Evolutionary conservation across 2,797 vertebrate species (phyloP).

Genomic region (Steatocranus sp.): DNA sequence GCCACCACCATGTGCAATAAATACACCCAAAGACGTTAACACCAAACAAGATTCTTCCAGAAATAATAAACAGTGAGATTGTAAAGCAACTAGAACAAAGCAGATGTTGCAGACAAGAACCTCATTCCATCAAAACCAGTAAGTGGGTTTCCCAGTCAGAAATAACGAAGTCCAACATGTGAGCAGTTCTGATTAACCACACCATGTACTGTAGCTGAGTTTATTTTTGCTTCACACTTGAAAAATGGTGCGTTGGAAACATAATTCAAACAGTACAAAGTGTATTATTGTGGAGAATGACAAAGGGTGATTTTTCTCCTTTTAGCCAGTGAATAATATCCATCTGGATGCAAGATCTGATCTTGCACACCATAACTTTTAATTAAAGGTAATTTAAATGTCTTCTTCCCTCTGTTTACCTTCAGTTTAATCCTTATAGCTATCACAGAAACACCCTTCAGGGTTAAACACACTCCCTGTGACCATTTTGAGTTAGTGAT

Average conservation of each 20-base stretch:
- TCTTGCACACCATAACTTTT: constrained; percentile 55
- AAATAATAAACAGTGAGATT: constrained; percentile 73
- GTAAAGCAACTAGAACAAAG: constrained; percentile 63
- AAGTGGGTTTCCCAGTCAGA: constrained; percentile 66
- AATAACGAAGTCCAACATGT: constrained; percentile 62
- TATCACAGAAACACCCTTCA: constrained; percentile 50
- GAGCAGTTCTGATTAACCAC: constrained; percentile 62
- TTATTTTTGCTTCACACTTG: constrained; percentile 65
- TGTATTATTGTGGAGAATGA: constrained; percentile 63
- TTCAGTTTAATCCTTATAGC: constrained; percentile 55
- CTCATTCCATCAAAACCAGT: constrained; percentile 87
- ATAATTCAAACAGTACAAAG: constrained; percentile 68
- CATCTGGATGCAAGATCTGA: constrained; percentile 48
- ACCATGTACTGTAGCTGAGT: constrained; percentile 36
- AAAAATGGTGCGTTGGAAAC: constrained; percentile 51
- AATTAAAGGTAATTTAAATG: constrained; percentile 58
- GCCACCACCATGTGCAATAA: constrained; percentile 74
- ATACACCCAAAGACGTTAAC: constrained; percentile 77
- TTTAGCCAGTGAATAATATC: constrained; percentile 51
- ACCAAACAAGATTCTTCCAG: constrained; percentile 74
- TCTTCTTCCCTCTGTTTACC: constrained; percentile 59
- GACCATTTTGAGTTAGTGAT: constrained; percentile 71
- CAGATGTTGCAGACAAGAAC: constrained; percentile 79
- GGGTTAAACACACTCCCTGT: constrained; percentile 73
- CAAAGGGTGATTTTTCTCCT: constrained; percentile 56